Evolutionary conservation across 2,113 vertebrate genomes (phyloP), one percentile per base, ranked within the genome.

Genomic region (Hippolais icterina): DNA sequence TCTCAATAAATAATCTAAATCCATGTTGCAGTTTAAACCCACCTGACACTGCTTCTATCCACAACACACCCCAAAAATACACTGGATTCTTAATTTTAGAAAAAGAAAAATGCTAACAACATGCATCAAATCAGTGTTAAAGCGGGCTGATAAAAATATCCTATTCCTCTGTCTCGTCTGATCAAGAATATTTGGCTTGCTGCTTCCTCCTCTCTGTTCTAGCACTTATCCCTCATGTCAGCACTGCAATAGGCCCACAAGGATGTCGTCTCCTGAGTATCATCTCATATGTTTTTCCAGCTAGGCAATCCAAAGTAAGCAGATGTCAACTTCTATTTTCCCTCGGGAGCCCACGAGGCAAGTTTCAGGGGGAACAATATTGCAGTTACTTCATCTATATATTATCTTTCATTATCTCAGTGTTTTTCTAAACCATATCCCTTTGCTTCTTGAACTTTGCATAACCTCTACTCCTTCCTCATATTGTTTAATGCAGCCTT

Each of bases 321-420:
- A 94, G 72, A 92, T 5, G 6, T 79, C 85, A 91, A 49, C 56
- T 59, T 39, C 52, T 46, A 3, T 83, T 87, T 65, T 87, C 94
- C 92, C 90, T 59, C 4, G 47, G 72, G 88, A 95, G n/a, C 64
- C 54, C 69, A 83, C 33, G 15, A 79, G 35, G 88, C 93, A 92
- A 92, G 37, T 46, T 93, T 90, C 80, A 89, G 47, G 60, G 86
- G 69, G 54, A 94, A 90, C 60, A 93, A 39, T 80, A 80, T 90
- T 75, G 41, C 79, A 94, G 76, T 96, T 96, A 95, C 75, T 94
- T 90, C 93, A 96, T 84, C 71, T 96, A 92, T 91, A 89, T 77
- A 88, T 88, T 96, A 89, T 92, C 91, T 94, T 91, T 68, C 78
- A 68, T 91, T 96, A 94, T 94, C 93, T 93, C 87, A 59, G 27